Base-by-base conservation (phyloP, 92 coral and sea anemone genomes). In the Epizoanthus scotinus region DNA sequence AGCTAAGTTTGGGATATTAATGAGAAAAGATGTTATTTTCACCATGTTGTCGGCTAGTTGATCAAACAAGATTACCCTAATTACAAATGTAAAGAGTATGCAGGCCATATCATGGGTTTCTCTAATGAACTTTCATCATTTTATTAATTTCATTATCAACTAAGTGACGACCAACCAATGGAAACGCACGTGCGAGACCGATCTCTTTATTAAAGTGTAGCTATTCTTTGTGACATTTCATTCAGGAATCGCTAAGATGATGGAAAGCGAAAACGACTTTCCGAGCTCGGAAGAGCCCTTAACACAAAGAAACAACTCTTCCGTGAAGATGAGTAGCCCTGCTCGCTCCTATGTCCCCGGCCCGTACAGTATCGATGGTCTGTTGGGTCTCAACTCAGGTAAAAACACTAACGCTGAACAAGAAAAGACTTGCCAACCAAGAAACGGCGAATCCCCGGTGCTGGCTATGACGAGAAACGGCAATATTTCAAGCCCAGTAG, bases 81-180 rank as follows among this genome's bases (percentile, higher is more conserved):
- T 92, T 92, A 84, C 90, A 79, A 87, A 85, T 85, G 97, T 90
- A 92, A 92, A 92, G 97, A 90, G 82, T 83, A 67, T 90, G 86
- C 88, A 83, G 58, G 85, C 83, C 63, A 86, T 90, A 92, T 92
- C 97, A 92, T 90, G 92, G 81, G 78, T 84, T 70, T 78, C 61
- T 71, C 90, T 92, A 90, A 92, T 92, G 94, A 92, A 92, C 97
- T 90, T 92, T 87, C 92, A 81, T 86, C 83, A 83, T 83, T 90
- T 90, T 90, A 91, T 93, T 93, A 93, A 93, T 90, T 93, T 93
- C 83, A 93, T 93, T 93, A 93, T 87, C 97, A 74, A 87, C 77
- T 83, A 53, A 79, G 79, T 90, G 89, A 87, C 77, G 79, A 84
- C 57, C 50, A 80, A 78, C 84, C 94, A 87, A 87, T 79, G 63